Evolutionary conservation across 2,797 vertebrate species (phyloP), one percentile per base, ranked within the genome.

Genomic region (Trematomus bernacchii): DNA sequence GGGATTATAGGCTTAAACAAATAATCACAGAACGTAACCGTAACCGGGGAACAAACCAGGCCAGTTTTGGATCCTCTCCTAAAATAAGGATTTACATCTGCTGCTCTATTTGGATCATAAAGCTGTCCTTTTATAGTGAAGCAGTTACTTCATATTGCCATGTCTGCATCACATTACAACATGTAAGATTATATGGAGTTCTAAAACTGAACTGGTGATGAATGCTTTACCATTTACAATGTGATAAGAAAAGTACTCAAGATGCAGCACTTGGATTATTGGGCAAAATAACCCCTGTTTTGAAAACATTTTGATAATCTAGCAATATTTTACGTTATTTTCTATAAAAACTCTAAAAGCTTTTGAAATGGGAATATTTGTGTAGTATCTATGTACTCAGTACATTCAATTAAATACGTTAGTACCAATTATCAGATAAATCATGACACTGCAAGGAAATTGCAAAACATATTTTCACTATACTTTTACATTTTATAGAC

Each of bases 1-100:
- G 23, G 76, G 90, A 89, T 92, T 90, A 93, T 69, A 66, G 67
- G 85, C 59, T 92, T 91, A 89, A 85, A 81, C 54, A 69, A 87
- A 88, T 85, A 67, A 89, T 85, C 83, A 68, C 59, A 75, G 71
- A 85, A 68, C 73, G 66, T 13, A 53, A 66, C 58, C 75, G 66
- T 51, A 85, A 81, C 79, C 58, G 80, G 65, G 76, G 66, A 83
- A 64, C 50, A 68, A 71, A 80, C 80, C 82, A 60, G 33, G 37
- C 62, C 78, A 0, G 10, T 27, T 80, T 77, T 91, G 82, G 76
- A 85, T 42, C 1, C 1, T 12, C 19, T 81, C 87, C 87, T 76
- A 75, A 81, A 89, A 51, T 62, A 42, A 63, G 78, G 84, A 90
- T 91, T 86, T 72, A 66, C 72, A 79, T 82, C 79, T 85, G 87